Base-by-base conservation (phyloP, 2,797 vertebrate species). In the Poeciliopsis gracilis region DNA sequence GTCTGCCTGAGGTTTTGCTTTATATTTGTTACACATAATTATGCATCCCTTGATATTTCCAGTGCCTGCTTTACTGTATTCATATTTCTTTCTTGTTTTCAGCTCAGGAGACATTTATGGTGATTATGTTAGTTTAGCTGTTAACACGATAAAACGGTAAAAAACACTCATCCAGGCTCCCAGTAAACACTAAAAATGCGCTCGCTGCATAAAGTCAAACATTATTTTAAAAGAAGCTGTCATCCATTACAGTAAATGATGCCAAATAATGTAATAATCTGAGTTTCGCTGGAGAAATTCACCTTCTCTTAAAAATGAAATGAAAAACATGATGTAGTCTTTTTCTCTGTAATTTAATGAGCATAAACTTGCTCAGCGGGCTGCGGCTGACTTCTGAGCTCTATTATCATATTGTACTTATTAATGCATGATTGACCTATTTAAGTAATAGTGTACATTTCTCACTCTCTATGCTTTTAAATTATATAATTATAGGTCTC, bases 381-480 rank as follows among this genome's bases (percentile, higher is more conserved):
- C 82, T 81, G 70, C 87, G 84, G 88, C 78, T 86, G 88, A 87
- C 78, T 90, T 90, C 83, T 77, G 75, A 73, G 74, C 82, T 89
- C 82, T 85, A 88, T 90, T 92, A 92, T 88, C 83, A 88, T 78
- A 82, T 76, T 3, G 28, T 78, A 74, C 79, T 90, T 91, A 91
- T 89, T 90, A 91, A 90, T 90, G 90, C 85, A 88, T 87, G 89
- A 93, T 91, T 89, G 91, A 91, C 93, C 92, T 91, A 89, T 90
- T 89, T 91, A 88, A 87, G 76, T 91, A 89, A 92, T 88, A 83
- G 69, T 84, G 77, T 82, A 82, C 88, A 90, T 94, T 91, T 86
- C 90, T 92, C 91, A 89, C 91, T 86, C 77, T 75, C 75, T 61
- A 76, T 89, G 88, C 88, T 73, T 85, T 87, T 84, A 87, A 84